These are phyloP conservation scores for Pediacus dermestoides DNA, from an alignment of 2,888 invertebrate species.

Conservation along the genomic window DNA sequence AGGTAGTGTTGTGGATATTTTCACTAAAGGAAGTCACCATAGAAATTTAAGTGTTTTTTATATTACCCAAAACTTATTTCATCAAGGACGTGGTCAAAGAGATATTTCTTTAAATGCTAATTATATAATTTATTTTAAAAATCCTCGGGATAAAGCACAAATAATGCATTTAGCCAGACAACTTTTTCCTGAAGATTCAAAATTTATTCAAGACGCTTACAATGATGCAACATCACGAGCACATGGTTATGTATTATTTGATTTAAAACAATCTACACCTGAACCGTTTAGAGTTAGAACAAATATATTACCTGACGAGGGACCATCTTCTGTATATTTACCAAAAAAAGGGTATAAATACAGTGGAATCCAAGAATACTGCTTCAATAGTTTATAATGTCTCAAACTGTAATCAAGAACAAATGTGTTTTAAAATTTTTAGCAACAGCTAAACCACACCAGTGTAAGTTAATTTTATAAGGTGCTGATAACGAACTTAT, in stretches of 20 bases:
- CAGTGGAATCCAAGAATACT: no score
- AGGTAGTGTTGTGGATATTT: no score
- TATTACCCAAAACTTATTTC: no score
- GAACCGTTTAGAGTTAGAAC: slow-evolving; percentile 18
- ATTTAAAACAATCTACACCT: slow-evolving; percentile 24
- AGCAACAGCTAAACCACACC: background rate
- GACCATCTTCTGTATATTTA: no score
- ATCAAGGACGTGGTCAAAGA: no score
- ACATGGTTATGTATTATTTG: slow-evolving; percentile 23
- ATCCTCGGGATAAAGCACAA: slow-evolving; percentile 24
- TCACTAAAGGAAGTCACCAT: no score
- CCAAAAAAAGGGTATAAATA: slow-evolving; percentile 9
- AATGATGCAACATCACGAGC: slow-evolving; percentile 20
- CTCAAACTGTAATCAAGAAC: slow-evolving; percentile 1
- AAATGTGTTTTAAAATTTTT: background rate
- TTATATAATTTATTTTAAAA: slow-evolving; percentile 28
- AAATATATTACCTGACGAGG: slow-evolving; percentile 17
- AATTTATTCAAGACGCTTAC: slow-evolving; percentile 23
- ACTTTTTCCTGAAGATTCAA: no score
- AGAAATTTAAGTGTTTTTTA: no score
- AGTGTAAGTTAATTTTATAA: background rate
- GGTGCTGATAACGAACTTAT: background rate
- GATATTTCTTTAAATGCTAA: slow-evolving; percentile 26
- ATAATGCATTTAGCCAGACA: slow-evolving; percentile 20
- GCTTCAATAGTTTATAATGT: no score